Evolutionary conservation across 2,797 vertebrate genomes (phyloP).

Genomic region (Limnodromus scolopaceus): DNA sequence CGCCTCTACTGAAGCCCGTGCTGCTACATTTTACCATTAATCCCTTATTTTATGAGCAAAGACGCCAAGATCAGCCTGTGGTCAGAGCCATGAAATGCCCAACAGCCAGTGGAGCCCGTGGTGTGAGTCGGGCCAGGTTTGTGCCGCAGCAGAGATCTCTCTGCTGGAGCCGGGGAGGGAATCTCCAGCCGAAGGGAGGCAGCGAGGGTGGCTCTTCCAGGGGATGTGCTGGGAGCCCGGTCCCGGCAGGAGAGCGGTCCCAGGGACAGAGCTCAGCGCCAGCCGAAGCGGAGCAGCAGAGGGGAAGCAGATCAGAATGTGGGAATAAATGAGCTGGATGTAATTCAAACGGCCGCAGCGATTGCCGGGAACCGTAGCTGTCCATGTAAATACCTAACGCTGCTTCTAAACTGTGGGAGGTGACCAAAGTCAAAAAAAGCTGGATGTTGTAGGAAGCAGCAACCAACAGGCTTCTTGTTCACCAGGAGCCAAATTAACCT

Average conservation of each 20-base stretch:
- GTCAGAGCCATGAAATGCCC: neutral
- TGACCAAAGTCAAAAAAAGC: neutral
- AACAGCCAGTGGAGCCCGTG: accelerated
- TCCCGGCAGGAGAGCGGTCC: neutral
- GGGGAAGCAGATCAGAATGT: neutral
- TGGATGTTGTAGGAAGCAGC: neutral
- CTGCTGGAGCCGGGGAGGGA: neutral
- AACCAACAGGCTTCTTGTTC: neutral
- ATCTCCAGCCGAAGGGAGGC: neutral
- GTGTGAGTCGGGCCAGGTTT: neutral
- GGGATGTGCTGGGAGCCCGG: neutral
- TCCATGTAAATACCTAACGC: neutral
- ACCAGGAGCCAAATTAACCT: neutral
- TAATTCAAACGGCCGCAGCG: neutral
- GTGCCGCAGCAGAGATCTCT: neutral
- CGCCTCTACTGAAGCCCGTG: neutral
- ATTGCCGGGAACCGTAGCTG: neutral
- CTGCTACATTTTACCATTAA: neutral
- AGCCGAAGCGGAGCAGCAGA: neutral
- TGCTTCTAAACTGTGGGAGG: too few relatives aligned
- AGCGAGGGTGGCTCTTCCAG: neutral
- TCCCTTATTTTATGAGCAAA: neutral
- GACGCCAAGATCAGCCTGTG: neutral
- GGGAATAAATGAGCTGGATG: too few relatives aligned
- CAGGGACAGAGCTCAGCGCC: accelerated